Evolutionary conservation across 2,113 vertebrate species (phyloP), one percentile per base, ranked within the genome.

Genomic region (Himantopus leucocephalus): DNA sequence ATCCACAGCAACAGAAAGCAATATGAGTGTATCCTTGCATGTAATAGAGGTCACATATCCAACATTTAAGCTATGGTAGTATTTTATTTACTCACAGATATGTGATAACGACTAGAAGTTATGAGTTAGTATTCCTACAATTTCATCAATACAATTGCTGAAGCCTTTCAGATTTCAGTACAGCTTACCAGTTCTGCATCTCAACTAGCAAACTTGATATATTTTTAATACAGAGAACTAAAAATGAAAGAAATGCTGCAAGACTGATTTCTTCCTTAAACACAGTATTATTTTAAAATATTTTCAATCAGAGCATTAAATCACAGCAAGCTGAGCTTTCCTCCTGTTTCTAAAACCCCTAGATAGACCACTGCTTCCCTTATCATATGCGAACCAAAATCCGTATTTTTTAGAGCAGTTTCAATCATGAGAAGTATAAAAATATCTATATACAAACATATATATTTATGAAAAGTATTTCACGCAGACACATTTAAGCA

Each of bases 21-120:
- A 4, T 8, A 29, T 2, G 7, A 50, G 14, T 11, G 9, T 8
- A 77, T 34, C n/a, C 19, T 10, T 6, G 1, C 16, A 64, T 7
- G 9, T 55, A 73, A 83, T 4, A 23, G 62, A 83, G 16, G 12
- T 30, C 37, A 75, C 11, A 58, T 29, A n/a, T 12, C 3, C 50
- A 73, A 55, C 16, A 70, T 48, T 32, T 50, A 12, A 84, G 23
- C 29, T 41, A 8, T 2, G 39, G 39, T 39, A 39, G 39, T 39
- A 39, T 39, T 39, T 39, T 39, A 32, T 68, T 77, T 37, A 85
- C 6, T 56, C 9, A 27, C 0, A 0, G 22, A 5, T 29, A 70
- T 4, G 5, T 32, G 37, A 5, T 21, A 76, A 59, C 2, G 3
- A 55, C 19, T 34, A 39, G 19, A 81, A 85, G 26, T 17, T 37